Conservation (phyloP, 1,140 invertebrate species). For the Camponotus floridanus region DNA sequence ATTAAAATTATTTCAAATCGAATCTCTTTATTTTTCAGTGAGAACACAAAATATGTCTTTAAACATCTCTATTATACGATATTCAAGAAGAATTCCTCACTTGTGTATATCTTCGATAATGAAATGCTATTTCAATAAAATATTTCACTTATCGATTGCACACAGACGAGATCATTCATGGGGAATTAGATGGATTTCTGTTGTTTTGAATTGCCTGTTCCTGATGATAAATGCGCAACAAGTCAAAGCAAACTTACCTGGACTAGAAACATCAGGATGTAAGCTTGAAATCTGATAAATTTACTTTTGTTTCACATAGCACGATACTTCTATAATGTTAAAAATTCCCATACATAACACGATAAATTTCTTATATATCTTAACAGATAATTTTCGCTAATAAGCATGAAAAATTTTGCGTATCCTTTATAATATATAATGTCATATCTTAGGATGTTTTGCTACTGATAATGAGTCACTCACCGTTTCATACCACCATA, state of each 20-base stretch:
- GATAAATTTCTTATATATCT: too few relatives aligned
- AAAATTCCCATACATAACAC: too few relatives aligned
- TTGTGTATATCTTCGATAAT: conserved; percentile 2
- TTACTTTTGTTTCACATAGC: too few relatives aligned
- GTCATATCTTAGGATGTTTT: too few relatives aligned
- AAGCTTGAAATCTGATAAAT: conserved; percentile 64
- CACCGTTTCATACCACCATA: too few relatives aligned
- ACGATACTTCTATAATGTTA: too few relatives aligned
- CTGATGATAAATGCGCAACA: conserved; percentile 62
- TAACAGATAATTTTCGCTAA: too few relatives aligned
- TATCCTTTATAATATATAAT: too few relatives aligned
- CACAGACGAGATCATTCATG: conserved; percentile 38
- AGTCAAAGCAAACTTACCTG: too few relatives aligned
- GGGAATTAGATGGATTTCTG: conserved; percentile 68
- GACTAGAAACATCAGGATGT: conserved; percentile 82
- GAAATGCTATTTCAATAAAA: conserved; percentile 29
- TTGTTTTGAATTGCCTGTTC: conserved; percentile 62
- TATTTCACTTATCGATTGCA: conserved; percentile 17
- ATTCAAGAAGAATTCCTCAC: conserved; percentile 40
- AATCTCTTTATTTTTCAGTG: conserved; percentile 71
- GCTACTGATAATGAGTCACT: too few relatives aligned
- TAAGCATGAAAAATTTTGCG: too few relatives aligned
- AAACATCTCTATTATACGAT: conserved; percentile 50
- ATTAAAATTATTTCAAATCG: background rate
- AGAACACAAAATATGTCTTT: conserved; percentile 67